Evolutionary conservation across 1,140 invertebrate genomes (phyloP), one percentile per base, ranked within the genome.

Genomic region (Orchestia grillus): DNA sequence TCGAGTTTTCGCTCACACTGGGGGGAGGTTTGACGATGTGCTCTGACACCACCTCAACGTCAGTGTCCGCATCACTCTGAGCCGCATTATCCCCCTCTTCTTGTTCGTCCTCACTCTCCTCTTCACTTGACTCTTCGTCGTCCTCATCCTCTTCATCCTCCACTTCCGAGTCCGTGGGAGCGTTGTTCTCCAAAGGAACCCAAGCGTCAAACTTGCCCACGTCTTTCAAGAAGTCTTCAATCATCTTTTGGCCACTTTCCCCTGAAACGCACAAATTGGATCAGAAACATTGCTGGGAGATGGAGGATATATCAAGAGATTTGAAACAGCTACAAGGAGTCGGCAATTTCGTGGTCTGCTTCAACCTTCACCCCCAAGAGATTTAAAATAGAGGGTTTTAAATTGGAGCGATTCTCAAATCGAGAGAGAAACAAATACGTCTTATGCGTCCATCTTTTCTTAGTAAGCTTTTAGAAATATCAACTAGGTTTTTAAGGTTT

Each of bases 101-200:
- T 1, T 98, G 97, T 19, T 97, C 97, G 40, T 98, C 97, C 95
- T 98, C 97, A 16, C 97, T 97, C 1, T 98, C 97, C 19, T 97
- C 97, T 36, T 98, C 97, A 94, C 98, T 97, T 16, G 98, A 97
- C 0, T 98, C 97, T 4, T 96, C 96, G 6, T 96, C 96, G 97
- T 97, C 98, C 57, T 98, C 98, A 3, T 98, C 98, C 44, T 98
- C 98, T 44, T 97, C 97, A 1, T 97, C 97, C 87, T 96, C 97
- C 44, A 97, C 97, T n/a, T 96, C 97, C 44, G 96, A 97, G 19
- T 95, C 97, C 42, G 96, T 96, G 6, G 97, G 97, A 96, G 97
- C 97, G 97, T 97, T 97, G 96, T 97, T 97, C 95, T 97, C 96
- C 44, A 96, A 87, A 91, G 96, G 96, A 45, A 77, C 96, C 77